Percentiles rank a stretch among this genome's conserved stretches.
Evolutionary conservation across 1,140 invertebrate species (phyloP).

Genomic region (Anastatus disparis): DNA sequence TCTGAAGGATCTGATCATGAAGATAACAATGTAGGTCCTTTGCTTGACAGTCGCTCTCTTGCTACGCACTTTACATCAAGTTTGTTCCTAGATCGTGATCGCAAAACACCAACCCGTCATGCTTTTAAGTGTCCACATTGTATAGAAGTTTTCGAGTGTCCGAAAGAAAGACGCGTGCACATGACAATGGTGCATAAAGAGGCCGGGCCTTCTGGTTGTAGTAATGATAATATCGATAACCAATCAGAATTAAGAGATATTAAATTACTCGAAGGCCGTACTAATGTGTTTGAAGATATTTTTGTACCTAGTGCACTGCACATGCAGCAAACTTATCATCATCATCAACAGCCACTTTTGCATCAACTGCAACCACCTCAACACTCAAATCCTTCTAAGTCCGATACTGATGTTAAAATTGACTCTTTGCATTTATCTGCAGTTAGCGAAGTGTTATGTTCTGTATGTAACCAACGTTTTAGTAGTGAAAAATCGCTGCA

Average conservation of each 20-base stretch:
- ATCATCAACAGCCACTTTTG: conserved; percentile 58
- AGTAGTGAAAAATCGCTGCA: conserved; percentile 65
- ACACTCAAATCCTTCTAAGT: conserved; percentile 48
- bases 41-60: conserved; percentile 62
- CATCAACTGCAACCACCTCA: conserved; percentile 63
- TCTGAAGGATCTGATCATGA: conserved; percentile 75
- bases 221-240: conserved; percentile 53
- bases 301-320: conserved; percentile 61
- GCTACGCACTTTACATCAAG: conserved; percentile 65
- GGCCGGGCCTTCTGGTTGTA: conserved; percentile 63
- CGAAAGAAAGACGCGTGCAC: conserved; percentile 75
- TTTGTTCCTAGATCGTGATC: conserved; percentile 63
- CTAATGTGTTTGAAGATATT: conserved; percentile 63
- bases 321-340: conserved; percentile 57
- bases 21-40: conserved; percentile 52
- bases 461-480: conserved; percentile 60
- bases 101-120: conserved; percentile 62
- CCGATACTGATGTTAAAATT: conserved; percentile 55
- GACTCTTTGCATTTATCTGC: conserved; percentile 51
- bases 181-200: conserved; percentile 65
- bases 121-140: conserved; percentile 72
- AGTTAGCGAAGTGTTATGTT: conserved; percentile 55
- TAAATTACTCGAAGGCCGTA: conserved; percentile 61
- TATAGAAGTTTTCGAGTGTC: conserved; percentile 71
- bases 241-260: conserved; percentile 62